Conservation (phyloP, 2,797 vertebrate species). For the Spinus olivaceus region DNA sequence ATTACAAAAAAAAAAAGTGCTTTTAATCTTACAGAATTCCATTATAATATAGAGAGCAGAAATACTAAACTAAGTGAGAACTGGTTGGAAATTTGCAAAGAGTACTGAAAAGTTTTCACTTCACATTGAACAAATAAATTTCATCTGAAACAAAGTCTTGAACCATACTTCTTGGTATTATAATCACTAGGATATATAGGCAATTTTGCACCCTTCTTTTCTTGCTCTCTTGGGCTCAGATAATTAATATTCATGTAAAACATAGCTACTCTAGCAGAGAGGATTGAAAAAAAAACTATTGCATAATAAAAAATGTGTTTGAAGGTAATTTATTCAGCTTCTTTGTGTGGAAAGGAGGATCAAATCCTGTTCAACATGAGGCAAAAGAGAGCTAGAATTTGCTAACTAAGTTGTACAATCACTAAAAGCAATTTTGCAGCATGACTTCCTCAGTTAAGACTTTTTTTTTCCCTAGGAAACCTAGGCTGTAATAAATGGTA, state of each 20-base stretch:
- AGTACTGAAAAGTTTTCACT: not conserved
- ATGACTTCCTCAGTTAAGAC: not conserved
- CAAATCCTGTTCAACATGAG: not conserved
- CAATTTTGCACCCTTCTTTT: not conserved
- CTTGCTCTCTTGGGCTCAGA: not conserved
- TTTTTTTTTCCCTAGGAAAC: not conserved
- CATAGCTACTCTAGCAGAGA: not conserved
- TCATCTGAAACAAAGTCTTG: not conserved
- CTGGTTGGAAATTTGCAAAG: not conserved
- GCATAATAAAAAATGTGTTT: not conserved
- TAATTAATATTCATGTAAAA: conserved; percentile 23
- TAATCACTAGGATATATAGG: not conserved
- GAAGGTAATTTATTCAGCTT: not conserved
- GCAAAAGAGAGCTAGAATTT: not conserved
- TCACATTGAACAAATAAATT: not conserved
- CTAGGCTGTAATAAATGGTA: not conserved
- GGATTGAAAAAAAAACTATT: not conserved
- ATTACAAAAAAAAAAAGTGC: not conserved
- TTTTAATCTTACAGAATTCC: not conserved
- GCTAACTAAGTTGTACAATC: not conserved
- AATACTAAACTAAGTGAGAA: not conserved
- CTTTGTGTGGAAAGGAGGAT: not conserved
- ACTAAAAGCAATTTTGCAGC: not conserved
- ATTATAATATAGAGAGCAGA: not conserved
- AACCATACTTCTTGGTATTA: not conserved